Evolutionary conservation across 2,797 vertebrate genomes (phyloP).

Genomic region (Odontamblyopus lacepedii): DNA sequence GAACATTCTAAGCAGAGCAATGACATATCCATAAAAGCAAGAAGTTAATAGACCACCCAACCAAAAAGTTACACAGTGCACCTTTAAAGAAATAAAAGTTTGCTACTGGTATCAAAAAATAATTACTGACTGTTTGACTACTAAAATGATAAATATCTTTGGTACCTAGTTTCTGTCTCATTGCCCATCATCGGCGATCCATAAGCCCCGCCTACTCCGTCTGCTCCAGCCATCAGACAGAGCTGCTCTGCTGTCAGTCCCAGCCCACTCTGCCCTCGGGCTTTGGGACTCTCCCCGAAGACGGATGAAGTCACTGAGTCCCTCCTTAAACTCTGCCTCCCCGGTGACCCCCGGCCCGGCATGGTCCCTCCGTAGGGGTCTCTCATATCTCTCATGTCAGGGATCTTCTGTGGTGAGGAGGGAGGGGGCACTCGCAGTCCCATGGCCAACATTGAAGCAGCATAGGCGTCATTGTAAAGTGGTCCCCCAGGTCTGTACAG

Average conservation of each 20-base stretch:
- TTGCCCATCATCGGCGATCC: constrained; percentile 84
- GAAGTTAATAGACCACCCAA: too few relatives aligned
- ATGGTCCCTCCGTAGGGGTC: constrained; percentile 86
- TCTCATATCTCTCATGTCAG: constrained; percentile 71
- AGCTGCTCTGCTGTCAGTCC: constrained; percentile 83
- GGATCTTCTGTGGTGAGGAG: constrained; percentile 92
- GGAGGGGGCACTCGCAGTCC: constrained; percentile 86
- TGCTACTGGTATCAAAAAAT: too few relatives aligned
- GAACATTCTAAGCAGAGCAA: too few relatives aligned
- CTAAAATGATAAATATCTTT: not conserved
- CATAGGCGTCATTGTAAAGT: constrained; percentile 85
- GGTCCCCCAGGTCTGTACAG: constrained; percentile 89
- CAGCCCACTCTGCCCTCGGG: constrained; percentile 62
- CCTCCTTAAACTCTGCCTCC: constrained; percentile 88
- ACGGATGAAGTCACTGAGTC: constrained; percentile 87
- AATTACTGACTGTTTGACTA: too few relatives aligned
- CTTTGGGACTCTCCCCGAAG: constrained; percentile 88
- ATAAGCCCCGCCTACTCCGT: constrained; percentile 72
- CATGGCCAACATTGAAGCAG: constrained; percentile 78
- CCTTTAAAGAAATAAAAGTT: too few relatives aligned
- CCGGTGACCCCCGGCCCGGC: constrained; percentile 88
- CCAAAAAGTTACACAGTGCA: too few relatives aligned
- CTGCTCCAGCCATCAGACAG: constrained; percentile 80
- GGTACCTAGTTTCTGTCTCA: constrained; percentile 90
- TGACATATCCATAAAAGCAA: too few relatives aligned